phyloP scores from a whole-genome alignment of 2,113 vertebrate species.

The Excalfactoria chinensis region DNA sequence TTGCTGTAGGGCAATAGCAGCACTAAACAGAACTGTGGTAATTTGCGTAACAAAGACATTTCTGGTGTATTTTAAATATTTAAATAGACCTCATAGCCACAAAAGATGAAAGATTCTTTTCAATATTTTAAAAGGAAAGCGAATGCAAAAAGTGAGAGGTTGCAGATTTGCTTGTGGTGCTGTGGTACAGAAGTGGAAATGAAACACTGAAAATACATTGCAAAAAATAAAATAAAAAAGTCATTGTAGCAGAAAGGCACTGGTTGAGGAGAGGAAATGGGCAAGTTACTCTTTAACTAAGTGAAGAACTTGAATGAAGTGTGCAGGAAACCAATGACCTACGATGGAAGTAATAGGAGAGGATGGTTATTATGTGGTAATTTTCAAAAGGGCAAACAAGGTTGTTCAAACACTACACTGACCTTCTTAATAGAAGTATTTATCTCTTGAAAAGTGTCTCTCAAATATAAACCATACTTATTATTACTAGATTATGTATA shows the following conservation, averaged over 20 bases:
- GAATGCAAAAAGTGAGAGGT: not conserved
- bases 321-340: conserved; percentile 67
- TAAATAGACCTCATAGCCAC: not conserved
- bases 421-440: not conserved
- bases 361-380: conserved; percentile 19
- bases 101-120: not conserved
- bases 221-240: not conserved
- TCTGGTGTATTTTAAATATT: not conserved
- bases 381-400: conserved; percentile 73
- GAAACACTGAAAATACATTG: not conserved
- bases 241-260: conserved; percentile 43
- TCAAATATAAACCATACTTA: not conserved
- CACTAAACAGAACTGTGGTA: not conserved
- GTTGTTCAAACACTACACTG: conserved; percentile 51
- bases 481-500: too few relatives aligned
- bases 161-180: not conserved
- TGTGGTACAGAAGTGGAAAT: not conserved
- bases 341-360: conserved; percentile 31
- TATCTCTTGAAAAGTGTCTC: not conserved
- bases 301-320: conserved; percentile 20
- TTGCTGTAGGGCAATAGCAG: not conserved
- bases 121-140: not conserved
- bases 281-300: conserved; percentile 76
- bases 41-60: not conserved
- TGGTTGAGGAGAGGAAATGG: conserved; percentile 63